Evolutionary conservation across 1,140 invertebrate species (phyloP).

Genomic region (Euglossa dilemma): DNA sequence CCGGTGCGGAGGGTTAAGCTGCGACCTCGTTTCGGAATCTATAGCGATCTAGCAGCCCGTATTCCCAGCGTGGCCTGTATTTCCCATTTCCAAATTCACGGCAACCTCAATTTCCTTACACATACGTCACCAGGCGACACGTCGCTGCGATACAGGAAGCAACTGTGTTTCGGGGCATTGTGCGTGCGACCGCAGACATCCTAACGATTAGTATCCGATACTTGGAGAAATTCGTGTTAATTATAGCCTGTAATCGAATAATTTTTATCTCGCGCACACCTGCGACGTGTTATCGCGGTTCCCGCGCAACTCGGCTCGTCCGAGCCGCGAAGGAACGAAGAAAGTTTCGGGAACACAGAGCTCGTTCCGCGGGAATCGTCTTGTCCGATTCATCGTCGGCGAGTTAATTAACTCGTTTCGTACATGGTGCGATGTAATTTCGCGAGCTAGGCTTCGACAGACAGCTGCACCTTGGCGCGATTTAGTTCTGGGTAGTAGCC

Average conservation of each 20-base stretch:
- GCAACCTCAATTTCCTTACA: background rate
- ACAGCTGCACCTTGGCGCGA: background rate
- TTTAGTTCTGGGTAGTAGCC: background rate
- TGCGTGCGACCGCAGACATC: background rate
- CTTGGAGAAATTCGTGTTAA: background rate
- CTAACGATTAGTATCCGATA: background rate
- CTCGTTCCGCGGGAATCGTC: too few relatives aligned
- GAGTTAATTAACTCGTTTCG: too few relatives aligned
- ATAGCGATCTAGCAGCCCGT: background rate
- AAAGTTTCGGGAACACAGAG: too few relatives aligned
- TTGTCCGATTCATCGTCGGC: too few relatives aligned
- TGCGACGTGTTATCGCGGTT: too few relatives aligned
- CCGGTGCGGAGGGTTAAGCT: conserved; percentile 5
- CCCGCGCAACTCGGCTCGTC: too few relatives aligned
- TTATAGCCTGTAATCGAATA: background rate
- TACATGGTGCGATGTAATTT: background rate
- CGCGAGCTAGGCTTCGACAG: background rate
- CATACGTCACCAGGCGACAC: background rate
- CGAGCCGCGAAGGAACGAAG: too few relatives aligned
- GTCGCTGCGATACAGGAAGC: too few relatives aligned
- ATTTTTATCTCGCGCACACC: background rate
- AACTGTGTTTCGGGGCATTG: conserved; percentile 10
- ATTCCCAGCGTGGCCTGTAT: background rate
- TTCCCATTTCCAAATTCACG: conserved; percentile 25
- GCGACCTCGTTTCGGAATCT: conserved; percentile 33